Evolutionary conservation across 2,888 invertebrate species (phyloP).

Genomic region (Pristionchus mayeri): DNA sequence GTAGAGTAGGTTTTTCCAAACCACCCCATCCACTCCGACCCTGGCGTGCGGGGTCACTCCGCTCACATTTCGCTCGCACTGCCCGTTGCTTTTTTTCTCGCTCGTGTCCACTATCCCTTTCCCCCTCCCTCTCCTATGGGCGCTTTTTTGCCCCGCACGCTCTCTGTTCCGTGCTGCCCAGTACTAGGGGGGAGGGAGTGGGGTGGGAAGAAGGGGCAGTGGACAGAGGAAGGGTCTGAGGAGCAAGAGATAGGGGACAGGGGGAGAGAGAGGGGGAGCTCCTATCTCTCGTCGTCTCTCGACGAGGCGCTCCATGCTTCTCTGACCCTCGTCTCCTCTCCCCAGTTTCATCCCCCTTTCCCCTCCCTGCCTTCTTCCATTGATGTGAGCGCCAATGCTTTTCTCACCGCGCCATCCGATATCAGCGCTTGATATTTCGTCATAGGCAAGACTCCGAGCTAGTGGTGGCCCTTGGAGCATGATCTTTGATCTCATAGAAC

Average conservation of each 20-base stretch:
- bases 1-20: too few species aligned
- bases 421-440: too few species aligned
- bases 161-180: background rate
- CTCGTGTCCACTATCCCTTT: background rate
- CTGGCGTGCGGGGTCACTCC: background rate
- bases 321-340: background rate
- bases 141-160: constrained; percentile 10
- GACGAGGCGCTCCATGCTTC: background rate
- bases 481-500: too few species aligned
- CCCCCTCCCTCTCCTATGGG: background rate
- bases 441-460: too few species aligned
- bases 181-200: background rate
- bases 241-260: background rate
- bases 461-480: too few species aligned
- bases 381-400: background rate
- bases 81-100: background rate
- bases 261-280: background rate
- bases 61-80: background rate
- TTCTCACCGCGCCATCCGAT: too few species aligned
- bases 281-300: too few species aligned
- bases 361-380: background rate
- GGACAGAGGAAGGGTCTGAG: background rate
- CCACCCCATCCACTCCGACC: background rate
- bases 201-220: background rate
- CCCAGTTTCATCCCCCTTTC: background rate